Base-by-base conservation (phyloP, 37 sponge, comb jelly and placozoan genomes). In the Ephydatia muelleri region DNA sequence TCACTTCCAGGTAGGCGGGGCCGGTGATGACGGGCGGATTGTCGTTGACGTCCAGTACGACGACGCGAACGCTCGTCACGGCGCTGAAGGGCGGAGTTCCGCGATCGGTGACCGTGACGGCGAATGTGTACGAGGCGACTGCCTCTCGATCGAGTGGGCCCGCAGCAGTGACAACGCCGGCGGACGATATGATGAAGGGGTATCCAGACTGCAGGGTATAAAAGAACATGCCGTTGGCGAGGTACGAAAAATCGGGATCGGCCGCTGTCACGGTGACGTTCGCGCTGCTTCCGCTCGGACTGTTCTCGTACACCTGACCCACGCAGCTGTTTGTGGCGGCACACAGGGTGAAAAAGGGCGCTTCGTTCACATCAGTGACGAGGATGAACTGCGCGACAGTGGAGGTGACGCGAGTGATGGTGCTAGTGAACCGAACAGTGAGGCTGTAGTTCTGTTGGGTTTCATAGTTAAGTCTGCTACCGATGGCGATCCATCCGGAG, bases 41-140 rank as follows among this genome's bases (percentile, higher is more conserved):
- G 68, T 95, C 95, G 76, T 95, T 95, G 19, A 84, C 72, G 69
- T 93, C 93, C 30, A 13, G 25, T 21, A 93, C 72, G 32, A 3
- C 76, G 16, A 92, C 75, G 2, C 14, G 4, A 5, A 90, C 67
- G 23, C 49, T 83, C n/a, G 85, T 87, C 16, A 38, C 31, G 26
- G 43, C 75, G 28, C 75, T 65, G 29, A 84, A 64, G 31, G 89
- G 27, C 39, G 89, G 85, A 27, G 72, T 66, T 0, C 83, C 81
- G 16, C 57, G 36, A 76, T 93, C 93, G 26, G 32, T 81, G 3
- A 89, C 88, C 0, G 40, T 78, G 26, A 93, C 84, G 28, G 14
- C 83, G 19, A 89, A 30, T 0, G 66, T 36, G 68, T 91, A 84
- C 6, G 39, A 49, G 12, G 36, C 21, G 0, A 29, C 38, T 8